Conservation (phyloP, 2,113 vertebrate genomes). For the Istiophorus platypterus region DNA sequence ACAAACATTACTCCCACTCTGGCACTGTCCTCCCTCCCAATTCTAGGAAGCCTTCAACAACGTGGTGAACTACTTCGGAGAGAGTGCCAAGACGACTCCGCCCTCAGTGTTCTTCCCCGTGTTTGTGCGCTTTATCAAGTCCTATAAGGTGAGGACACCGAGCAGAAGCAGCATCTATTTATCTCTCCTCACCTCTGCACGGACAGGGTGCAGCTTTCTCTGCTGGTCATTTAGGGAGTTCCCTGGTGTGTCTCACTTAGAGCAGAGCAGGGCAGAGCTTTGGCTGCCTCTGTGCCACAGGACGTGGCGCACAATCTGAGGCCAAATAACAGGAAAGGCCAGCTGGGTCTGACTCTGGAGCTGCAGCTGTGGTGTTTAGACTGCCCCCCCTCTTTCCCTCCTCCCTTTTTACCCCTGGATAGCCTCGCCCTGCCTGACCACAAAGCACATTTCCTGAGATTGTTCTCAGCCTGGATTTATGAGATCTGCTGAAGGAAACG, state of each 20-base stretch:
- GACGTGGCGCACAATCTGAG: slow-evolving; percentile 71
- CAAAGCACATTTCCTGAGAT: slow-evolving; percentile 84
- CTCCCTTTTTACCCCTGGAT: slow-evolving; percentile 69
- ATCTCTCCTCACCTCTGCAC: background rate
- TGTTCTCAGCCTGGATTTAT: slow-evolving; percentile 85
- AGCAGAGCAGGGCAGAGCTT: slow-evolving; percentile 42
- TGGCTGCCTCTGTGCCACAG: slow-evolving; percentile 69
- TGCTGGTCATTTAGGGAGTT: slow-evolving; percentile 37
- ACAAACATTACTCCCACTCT: slow-evolving; percentile 49
- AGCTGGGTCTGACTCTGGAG: slow-evolving; percentile 79
- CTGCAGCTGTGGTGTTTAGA: slow-evolving; percentile 83
- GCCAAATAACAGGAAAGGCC: slow-evolving; percentile 87
- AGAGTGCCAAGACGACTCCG: slow-evolving; percentile 95
- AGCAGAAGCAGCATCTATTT: background rate
- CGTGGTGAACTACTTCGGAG: slow-evolving; percentile 95
- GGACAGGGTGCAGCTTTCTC: slow-evolving; percentile 10
- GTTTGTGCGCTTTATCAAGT: slow-evolving; percentile 95
- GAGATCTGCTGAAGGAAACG: slow-evolving; percentile 78
- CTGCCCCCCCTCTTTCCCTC: slow-evolving; percentile 47
- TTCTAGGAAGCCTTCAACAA: slow-evolving; percentile 94
- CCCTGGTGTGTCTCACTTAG: slow-evolving; percentile 39
- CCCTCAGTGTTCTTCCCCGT: slow-evolving; percentile 97
- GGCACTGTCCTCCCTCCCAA: slow-evolving; percentile 47
- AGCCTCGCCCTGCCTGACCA: slow-evolving; percentile 73
- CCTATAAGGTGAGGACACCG: slow-evolving; percentile 91